These are phyloP conservation scores for Cabera pusaria DNA, from an alignment of 2,888 invertebrate species.

Conservation along the genomic window DNA sequence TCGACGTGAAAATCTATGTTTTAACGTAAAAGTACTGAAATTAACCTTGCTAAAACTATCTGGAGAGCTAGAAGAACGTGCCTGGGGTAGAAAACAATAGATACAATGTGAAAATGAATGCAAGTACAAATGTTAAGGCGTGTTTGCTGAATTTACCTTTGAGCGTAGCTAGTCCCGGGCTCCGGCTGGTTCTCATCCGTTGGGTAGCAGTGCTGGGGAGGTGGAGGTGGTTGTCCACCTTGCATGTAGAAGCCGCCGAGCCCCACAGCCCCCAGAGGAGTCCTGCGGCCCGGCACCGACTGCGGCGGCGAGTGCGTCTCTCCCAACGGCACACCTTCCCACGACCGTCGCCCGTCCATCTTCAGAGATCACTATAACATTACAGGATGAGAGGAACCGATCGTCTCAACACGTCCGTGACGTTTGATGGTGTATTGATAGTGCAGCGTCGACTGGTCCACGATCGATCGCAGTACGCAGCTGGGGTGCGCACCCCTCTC, in stretches of 20 bases:
- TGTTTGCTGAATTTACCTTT: conserved; percentile 55
- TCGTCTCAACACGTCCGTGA: conserved; percentile 39
- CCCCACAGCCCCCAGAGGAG: conserved; percentile 92
- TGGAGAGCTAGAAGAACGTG: too few relatives aligned
- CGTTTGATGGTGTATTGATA: conserved; percentile 56
- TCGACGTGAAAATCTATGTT: too few relatives aligned
- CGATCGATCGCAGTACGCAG: conserved; percentile 79
- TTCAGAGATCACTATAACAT: conserved; percentile 41
- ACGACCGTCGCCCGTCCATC: conserved; percentile 77
- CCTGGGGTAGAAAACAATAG: conserved; percentile 29
- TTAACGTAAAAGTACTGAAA: too few relatives aligned
- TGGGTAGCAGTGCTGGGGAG: conserved; percentile 81
- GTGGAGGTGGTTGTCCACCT: conserved; percentile 78
- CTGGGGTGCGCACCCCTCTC: conserved; percentile 82
- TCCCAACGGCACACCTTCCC: conserved; percentile 76
- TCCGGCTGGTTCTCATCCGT: conserved; percentile 93
- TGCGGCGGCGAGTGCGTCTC: conserved; percentile 82
- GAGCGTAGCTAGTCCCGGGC: conserved; percentile 81
- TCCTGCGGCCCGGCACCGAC: conserved; percentile 87
- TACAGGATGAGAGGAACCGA: conserved; percentile 51
- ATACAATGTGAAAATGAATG: not conserved
- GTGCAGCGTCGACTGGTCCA: conserved; percentile 68
- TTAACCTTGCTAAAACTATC: too few relatives aligned
- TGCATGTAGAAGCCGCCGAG: conserved; percentile 95
- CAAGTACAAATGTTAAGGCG: not conserved